Conservation (phyloP, 2,888 invertebrate genomes). For the Lithophane socia region DNA sequence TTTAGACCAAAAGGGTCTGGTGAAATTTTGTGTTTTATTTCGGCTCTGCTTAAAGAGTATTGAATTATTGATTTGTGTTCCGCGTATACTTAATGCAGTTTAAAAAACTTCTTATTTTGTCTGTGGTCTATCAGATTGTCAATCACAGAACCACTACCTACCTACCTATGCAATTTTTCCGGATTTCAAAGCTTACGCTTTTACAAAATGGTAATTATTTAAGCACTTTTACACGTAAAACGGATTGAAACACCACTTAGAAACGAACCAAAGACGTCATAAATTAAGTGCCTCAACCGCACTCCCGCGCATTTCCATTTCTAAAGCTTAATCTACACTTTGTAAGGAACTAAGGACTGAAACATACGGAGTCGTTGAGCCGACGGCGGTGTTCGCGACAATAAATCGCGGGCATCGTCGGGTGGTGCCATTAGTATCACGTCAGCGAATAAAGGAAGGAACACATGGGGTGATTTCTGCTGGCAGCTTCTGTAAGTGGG, state of each 20-base stretch:
- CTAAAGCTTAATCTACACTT: constrained; percentile 68
- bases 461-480: constrained; percentile 46
- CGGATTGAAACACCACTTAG: constrained; percentile 17
- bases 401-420: constrained; percentile 71
- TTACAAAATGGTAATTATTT: neutral
- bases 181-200: no score
- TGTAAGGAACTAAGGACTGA: constrained; percentile 60
- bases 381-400: constrained; percentile 58
- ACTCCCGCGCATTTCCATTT: constrained; percentile 60
- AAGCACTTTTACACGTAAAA: neutral
- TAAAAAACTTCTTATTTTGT: neutral
- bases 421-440: constrained; percentile 71
- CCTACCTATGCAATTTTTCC: neutral
- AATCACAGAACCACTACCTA: no score
- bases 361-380: constrained; percentile 67
- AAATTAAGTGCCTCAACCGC: constrained; percentile 53
- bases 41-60: no score
- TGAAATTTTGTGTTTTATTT: neutral
- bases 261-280: constrained; percentile 48
- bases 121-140: neutral
- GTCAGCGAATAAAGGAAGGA: constrained; percentile 66
- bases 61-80: no score
- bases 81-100: neutral
- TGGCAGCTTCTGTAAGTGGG: constrained; percentile 1
- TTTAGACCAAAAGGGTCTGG: neutral